Percentiles rank a stretch among this genome's conserved stretches.
Evolutionary conservation across 2,113 vertebrate species (phyloP).

Genomic region (Prietella phreatophila): DNA sequence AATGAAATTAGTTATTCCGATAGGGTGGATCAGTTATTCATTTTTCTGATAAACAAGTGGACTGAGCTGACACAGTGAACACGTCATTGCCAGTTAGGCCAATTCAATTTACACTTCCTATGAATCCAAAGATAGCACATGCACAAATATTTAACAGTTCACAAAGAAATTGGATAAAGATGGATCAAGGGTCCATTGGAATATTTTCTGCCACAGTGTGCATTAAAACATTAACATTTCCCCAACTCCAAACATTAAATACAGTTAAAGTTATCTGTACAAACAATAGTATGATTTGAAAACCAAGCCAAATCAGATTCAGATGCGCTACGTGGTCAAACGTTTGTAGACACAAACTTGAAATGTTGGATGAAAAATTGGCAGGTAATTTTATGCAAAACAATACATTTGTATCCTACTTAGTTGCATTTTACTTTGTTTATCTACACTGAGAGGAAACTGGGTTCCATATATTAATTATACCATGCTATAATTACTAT

Average conservation of each 20-base stretch:
- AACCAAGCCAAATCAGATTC: neutral
- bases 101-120: slow-evolving; percentile 27
- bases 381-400: neutral
- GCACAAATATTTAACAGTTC: neutral
- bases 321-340: neutral
- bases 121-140: slow-evolving; percentile 10
- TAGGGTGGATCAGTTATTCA: neutral
- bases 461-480: neutral
- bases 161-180: neutral
- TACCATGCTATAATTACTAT: neutral
- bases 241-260: neutral
- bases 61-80: slow-evolving; percentile 4
- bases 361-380: neutral
- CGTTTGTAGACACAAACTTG: neutral
- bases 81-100: slow-evolving; percentile 1
- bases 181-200: neutral
- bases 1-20: neutral
- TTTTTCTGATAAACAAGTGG: slow-evolving; percentile 33
- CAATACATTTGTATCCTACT: neutral
- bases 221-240: neutral
- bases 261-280: neutral
- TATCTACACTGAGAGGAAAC: neutral
- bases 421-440: neutral
- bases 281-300: neutral
- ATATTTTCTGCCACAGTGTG: neutral